Base-by-base conservation (phyloP, 1,140 invertebrate species). In the Zeugodacus cucurbitae region DNA sequence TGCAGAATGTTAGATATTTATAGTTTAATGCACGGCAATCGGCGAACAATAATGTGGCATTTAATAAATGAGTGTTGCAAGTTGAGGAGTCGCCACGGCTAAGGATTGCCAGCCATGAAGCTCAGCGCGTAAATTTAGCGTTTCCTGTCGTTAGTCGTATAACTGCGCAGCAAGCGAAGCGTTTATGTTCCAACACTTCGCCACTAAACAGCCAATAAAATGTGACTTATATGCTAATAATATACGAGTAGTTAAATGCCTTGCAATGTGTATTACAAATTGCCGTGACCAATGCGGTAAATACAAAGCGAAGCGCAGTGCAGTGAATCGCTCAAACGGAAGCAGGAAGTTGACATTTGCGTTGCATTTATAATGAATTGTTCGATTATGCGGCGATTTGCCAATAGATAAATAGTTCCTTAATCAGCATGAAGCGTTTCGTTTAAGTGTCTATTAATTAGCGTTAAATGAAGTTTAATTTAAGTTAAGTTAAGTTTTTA, bases 261-360 rank as follows among this genome's bases (percentile, higher is more conserved):
- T 29, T 62, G n/a, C n/a, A 0, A 67, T 32, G n/a, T 67, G 64
- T 67, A 67, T 67, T 74, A 37, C 17, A 22, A 74, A 74, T 17
- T 82, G 44, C 74, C 6, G 14, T 20, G 48, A 82, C n/a, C 26
- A 34, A 26, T 26, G 41, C 74, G 74, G 74, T 82, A 34, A 82
- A 26, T 34, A 82, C 74, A 82, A 82, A 82, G 74, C 10, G 22
- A 17, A 17, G 14, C 11, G 48, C 3, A 17, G 48, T 54, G 14
- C 14, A 54, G 48, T 17, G 48, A 20, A 20, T 54, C 44, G n/a
- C 34, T 44, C 11, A 14, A 29, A 44, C 74, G 74, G 74, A 82
- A 82, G 74, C 74, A 54, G 74, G 74, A 82, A 82, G 74, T 48
- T 74, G 67, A 74, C 34, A 37, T 74, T 37, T 37, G 67, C 22